Conservation (phyloP, 2,113 vertebrate species). For the Athene cunicularia region DNA sequence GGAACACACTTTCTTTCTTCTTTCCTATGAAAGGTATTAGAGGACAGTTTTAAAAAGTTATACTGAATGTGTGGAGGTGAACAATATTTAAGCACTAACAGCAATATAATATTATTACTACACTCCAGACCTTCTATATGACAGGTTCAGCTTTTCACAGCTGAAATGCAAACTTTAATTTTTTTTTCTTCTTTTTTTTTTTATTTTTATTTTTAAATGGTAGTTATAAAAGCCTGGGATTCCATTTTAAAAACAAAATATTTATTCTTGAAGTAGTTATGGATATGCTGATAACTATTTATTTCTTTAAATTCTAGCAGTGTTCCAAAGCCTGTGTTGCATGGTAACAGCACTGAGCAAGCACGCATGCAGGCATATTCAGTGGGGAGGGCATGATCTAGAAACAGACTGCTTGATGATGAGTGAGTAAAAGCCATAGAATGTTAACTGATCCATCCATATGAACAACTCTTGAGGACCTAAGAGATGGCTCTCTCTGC, state of each 20-base stretch:
- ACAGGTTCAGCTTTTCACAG: background rate
- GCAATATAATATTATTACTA: background rate
- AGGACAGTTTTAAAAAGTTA: background rate
- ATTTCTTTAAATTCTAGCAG: background rate
- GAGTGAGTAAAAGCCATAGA: background rate
- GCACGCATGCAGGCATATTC: background rate
- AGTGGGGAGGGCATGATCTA: background rate
- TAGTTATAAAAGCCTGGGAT: background rate
- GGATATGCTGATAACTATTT: background rate
- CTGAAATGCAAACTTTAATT: background rate
- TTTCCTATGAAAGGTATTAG: background rate
- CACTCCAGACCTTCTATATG: background rate
- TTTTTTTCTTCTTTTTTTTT: background rate
- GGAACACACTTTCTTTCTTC: background rate
- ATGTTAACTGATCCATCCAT: background rate
- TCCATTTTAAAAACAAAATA: background rate
- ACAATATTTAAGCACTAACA: background rate
- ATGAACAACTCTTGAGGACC: background rate
- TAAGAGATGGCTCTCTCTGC: background rate
- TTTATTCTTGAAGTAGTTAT: background rate
- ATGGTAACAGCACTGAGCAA: background rate
- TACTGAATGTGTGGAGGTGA: background rate
- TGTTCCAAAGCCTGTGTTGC: background rate
- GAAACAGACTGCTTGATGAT: background rate
- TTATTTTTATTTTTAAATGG: background rate